Conservation (phyloP, 2,113 vertebrate genomes). For the Perccottus glenii region DNA sequence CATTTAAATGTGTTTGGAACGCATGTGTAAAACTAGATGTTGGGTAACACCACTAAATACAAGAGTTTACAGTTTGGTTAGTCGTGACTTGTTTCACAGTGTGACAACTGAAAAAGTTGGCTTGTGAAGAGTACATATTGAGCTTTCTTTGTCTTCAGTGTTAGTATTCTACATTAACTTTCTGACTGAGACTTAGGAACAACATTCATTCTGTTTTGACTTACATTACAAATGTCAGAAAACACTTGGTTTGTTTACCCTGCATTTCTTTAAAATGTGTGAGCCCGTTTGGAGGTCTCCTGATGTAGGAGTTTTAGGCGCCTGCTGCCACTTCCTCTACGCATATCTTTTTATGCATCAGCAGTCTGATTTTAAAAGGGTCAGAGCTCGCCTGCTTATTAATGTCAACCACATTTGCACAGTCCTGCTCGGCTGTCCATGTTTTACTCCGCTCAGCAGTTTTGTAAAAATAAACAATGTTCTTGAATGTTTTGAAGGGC, state of each 20-base stretch:
- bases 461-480: conserved; percentile 21
- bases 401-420: conserved; percentile 58
- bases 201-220: background rate
- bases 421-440: conserved; percentile 36
- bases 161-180: too few relatives aligned
- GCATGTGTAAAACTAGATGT: conserved; percentile 1
- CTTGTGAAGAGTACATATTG: background rate
- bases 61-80: background rate
- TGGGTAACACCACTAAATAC: conserved; percentile 18
- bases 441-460: conserved; percentile 62
- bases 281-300: conserved; percentile 21
- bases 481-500: conserved; percentile 26
- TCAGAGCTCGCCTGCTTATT: conserved; percentile 46
- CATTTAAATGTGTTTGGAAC: conserved; percentile 20
- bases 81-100: conserved; percentile 11
- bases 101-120: conserved; percentile 3
- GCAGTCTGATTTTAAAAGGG: conserved; percentile 61
- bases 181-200: background rate
- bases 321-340: conserved; percentile 25
- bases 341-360: conserved; percentile 66
- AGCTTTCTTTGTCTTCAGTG: background rate
- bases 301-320: conserved; percentile 25
- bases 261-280: conserved; percentile 14
- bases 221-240: background rate
- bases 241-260: conserved; percentile 1